phyloP scores from a whole-genome alignment of 2,888 invertebrate species.

The Caenorhabditis macrosperma region DNA sequence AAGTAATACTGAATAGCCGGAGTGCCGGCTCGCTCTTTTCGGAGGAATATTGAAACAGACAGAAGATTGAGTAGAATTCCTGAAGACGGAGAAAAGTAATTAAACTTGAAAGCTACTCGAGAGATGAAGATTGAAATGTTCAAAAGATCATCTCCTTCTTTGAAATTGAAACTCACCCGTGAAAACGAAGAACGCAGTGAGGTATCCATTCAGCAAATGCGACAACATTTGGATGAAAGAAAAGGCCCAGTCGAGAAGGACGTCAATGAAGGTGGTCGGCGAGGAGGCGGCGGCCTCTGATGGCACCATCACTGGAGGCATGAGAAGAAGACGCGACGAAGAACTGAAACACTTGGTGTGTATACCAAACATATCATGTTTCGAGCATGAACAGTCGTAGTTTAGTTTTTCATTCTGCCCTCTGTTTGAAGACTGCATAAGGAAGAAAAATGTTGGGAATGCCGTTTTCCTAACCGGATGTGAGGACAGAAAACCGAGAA shows the following conservation, averaged over 20 bases:
- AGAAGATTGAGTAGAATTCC: conserved; percentile 77
- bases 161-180: conserved; percentile 54
- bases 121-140: neutral
- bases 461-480: conserved; percentile 33
- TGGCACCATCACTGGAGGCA: conserved; percentile 52
- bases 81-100: conserved; percentile 38
- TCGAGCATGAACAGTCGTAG: conserved; percentile 34
- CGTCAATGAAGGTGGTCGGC: conserved; percentile 52
- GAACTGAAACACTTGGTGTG: conserved; percentile 43
- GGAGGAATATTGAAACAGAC: conserved; percentile 76
- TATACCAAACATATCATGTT: conserved; percentile 45
- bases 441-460: conserved; percentile 32
- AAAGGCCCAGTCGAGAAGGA: conserved; percentile 43
- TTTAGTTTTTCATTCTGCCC: conserved; percentile 2
- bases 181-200: conserved; percentile 77
- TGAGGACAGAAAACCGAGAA: conserved; percentile 15
- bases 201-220: conserved; percentile 77
- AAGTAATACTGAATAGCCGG: conserved; percentile 79
- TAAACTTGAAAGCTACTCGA: neutral
- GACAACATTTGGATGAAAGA: conserved; percentile 72
- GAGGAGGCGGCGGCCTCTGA: conserved; percentile 50
- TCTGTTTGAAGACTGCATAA: conserved; percentile 50
- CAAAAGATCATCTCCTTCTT: neutral
- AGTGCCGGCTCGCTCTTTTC: conserved; percentile 73
- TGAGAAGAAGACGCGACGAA: conserved; percentile 37